phyloP scores from a whole-genome alignment of 2,888 invertebrate genomes.

The Cactoblastis cactorum region DNA sequence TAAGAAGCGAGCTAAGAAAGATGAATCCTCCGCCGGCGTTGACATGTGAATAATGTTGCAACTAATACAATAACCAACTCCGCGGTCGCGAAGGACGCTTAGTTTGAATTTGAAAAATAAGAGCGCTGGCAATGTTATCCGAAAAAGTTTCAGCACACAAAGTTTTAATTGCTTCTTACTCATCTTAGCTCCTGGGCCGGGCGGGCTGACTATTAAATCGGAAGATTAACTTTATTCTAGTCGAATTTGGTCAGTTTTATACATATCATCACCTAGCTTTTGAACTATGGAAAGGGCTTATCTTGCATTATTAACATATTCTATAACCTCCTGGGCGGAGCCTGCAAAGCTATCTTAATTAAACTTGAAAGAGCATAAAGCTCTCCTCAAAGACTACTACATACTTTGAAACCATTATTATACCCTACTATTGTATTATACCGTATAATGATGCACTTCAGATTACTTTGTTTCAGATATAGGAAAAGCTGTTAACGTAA shows the following conservation, averaged over 20 bases:
- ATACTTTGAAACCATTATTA: no score
- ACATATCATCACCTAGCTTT: no score
- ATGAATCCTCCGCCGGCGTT: not conserved
- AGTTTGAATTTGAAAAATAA: not conserved
- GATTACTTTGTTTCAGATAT: no score
- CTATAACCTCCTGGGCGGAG: no score
- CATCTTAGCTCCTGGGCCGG: not conserved
- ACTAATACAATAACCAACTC: not conserved
- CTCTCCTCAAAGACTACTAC: no score
- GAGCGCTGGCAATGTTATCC: not conserved
- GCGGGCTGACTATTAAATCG: not conserved
- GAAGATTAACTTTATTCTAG: not conserved
- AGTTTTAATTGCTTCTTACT: slow-evolving; percentile 10
- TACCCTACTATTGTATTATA: no score
- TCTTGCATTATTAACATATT: no score
- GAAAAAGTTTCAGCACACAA: not conserved
- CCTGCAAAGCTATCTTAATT: no score
- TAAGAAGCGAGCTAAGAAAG: not conserved
- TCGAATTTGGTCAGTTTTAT: not conserved
- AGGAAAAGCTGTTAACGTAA: no score
- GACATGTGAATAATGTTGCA: not conserved
- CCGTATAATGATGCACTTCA: no score
- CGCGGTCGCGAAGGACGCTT: not conserved
- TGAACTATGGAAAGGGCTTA: no score
- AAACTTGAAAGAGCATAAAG: no score